Evolutionary conservation across 2,113 vertebrate species (phyloP).

Genomic region (Xiphophorus hellerii): DNA sequence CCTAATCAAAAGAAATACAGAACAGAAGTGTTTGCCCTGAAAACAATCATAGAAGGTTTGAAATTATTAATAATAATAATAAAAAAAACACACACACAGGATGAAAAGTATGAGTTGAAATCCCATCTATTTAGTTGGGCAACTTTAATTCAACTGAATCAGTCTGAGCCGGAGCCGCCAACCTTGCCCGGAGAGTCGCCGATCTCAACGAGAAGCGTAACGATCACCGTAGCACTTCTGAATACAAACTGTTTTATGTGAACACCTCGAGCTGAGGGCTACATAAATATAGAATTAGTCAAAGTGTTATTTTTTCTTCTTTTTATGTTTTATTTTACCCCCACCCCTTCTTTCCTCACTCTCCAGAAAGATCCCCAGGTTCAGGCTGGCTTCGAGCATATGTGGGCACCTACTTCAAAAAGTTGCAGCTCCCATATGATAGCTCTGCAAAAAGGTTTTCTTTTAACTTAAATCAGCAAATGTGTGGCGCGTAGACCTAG

Average conservation of each 20-base stretch:
- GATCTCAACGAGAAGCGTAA: constrained; percentile 51
- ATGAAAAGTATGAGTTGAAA: constrained; percentile 56
- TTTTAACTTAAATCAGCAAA: constrained; percentile 85
- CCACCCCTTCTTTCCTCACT: constrained; percentile 39
- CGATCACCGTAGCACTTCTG: constrained; percentile 68
- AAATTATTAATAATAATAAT: constrained; percentile 5
- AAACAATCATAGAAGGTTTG: constrained; percentile 33
- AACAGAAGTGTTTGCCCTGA: constrained; percentile 11
- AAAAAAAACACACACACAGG: not conserved
- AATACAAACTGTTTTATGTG: constrained; percentile 73
- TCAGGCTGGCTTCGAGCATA: constrained; percentile 67
- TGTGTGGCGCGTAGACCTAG: constrained; percentile 70
- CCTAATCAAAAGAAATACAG: constrained; percentile 63
- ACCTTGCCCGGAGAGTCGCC: constrained; percentile 72
- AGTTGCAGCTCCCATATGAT: constrained; percentile 75
- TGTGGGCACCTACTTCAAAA: constrained; percentile 76
- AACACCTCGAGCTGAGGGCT: constrained; percentile 77
- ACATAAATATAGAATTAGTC: constrained; percentile 80
- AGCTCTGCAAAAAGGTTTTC: constrained; percentile 77
- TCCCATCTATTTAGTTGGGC: constrained; percentile 66
- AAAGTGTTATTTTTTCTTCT: constrained; percentile 77
- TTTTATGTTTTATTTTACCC: constrained; percentile 63
- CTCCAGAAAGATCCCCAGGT: constrained; percentile 74
- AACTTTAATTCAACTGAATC: constrained; percentile 77
- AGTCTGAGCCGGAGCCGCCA: constrained; percentile 54